These are phyloP conservation scores for Ceratotherium simum DNA, from an alignment of 2,113 vertebrate genomes.

Conservation along the genomic window DNA sequence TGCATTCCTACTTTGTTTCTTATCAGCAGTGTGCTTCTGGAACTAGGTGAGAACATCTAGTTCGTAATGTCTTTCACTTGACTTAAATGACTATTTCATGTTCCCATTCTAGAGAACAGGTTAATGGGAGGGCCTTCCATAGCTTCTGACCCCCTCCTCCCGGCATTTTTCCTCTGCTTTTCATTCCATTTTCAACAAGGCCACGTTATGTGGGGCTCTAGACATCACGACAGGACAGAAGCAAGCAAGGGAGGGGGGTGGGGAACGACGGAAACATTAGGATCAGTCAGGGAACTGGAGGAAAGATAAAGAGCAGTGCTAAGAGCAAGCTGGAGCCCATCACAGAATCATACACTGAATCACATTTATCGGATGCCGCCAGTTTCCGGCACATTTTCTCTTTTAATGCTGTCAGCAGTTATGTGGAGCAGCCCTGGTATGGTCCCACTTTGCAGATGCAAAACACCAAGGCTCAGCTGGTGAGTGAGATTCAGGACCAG, in stretches of 20 bases:
- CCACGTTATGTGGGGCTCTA: not conserved
- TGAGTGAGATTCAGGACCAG: not conserved
- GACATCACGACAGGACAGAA: not conserved
- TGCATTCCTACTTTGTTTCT: constrained; percentile 83
- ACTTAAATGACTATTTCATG: constrained; percentile 81
- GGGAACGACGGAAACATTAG: not conserved
- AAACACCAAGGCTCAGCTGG: not conserved
- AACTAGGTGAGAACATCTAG: constrained; percentile 71
- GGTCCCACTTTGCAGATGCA: constrained; percentile 9
- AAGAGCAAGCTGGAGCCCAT: not conserved
- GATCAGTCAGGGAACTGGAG: not conserved
- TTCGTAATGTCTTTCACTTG: constrained; percentile 76
- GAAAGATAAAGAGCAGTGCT: not conserved
- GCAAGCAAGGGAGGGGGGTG: not conserved
- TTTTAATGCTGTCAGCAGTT: not conserved
- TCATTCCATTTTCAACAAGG: constrained; percentile 24
- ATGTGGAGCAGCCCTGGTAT: not conserved
- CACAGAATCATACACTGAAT: not conserved
- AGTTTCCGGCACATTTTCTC: not conserved
- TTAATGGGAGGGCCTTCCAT: constrained; percentile 59
- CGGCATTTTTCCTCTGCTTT: constrained; percentile 29
- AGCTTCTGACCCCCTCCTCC: constrained; percentile 48
- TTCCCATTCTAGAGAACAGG: constrained; percentile 66
- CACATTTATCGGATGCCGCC: not conserved
- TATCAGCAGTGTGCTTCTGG: constrained; percentile 80